These are phyloP conservation scores for Eupeodes latifasciatus DNA, from an alignment of 2,888 invertebrate genomes.

Conservation along the genomic window DNA sequence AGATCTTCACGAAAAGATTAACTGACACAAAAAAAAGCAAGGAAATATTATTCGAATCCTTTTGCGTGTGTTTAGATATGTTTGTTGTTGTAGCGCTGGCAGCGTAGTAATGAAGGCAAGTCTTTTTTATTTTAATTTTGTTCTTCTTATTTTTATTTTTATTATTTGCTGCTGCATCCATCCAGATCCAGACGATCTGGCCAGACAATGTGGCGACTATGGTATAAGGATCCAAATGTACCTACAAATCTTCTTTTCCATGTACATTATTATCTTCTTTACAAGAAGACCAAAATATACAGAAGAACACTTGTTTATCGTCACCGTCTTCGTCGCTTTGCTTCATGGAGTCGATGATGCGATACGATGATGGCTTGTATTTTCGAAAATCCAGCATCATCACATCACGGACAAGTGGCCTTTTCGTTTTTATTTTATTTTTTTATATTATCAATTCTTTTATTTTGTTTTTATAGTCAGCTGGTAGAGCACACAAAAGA, in stretches of 20 bases:
- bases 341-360: background rate
- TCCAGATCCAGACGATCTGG: slow-evolving; percentile 44
- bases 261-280: background rate
- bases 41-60: slow-evolving; percentile 61
- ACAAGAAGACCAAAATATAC: slow-evolving; percentile 1
- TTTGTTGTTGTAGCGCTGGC: slow-evolving; percentile 33
- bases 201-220: slow-evolving; percentile 74
- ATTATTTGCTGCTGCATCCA: slow-evolving; percentile 48
- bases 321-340: background rate
- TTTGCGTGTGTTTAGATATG: slow-evolving; percentile 51
- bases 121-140: slow-evolving; percentile 40
- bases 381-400: slow-evolving; percentile 70
- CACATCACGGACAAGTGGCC: slow-evolving; percentile 69
- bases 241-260: background rate
- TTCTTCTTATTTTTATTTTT: slow-evolving; percentile 32
- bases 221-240: slow-evolving; percentile 52
- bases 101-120: slow-evolving; percentile 18
- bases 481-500: slow-evolving; percentile 59
- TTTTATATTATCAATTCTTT: slow-evolving; percentile 7
- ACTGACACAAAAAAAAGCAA: slow-evolving; percentile 26
- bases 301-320: slow-evolving; percentile 67
- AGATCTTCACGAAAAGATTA: slow-evolving; percentile 58
- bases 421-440: slow-evolving; percentile 49
- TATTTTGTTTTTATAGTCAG: slow-evolving; percentile 41
- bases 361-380: slow-evolving; percentile 51